Conservation (phyloP, 2,888 invertebrate species). For the Helleia helle region DNA sequence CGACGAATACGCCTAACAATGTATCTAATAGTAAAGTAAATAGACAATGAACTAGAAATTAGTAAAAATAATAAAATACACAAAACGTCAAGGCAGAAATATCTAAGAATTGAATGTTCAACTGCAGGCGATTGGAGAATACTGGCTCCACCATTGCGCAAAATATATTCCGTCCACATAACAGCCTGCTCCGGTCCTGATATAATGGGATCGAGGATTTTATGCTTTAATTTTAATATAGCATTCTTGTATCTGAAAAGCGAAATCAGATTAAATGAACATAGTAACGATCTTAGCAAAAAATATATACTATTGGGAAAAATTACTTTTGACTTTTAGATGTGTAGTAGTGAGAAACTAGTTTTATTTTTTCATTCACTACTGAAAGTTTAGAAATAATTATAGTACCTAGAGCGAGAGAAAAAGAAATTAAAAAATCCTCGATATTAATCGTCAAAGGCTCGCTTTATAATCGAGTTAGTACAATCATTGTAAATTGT, state of each 20-base stretch:
- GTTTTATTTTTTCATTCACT: no score
- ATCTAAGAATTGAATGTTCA: conserved; percentile 44
- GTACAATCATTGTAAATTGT: no score
- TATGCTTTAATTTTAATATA: conserved; percentile 35
- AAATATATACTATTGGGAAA: no score
- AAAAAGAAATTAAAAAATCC: no score
- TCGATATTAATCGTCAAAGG: no score
- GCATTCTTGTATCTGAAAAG: conserved; percentile 49
- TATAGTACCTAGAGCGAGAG: no score
- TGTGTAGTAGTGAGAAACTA: no score
- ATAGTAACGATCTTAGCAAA: no score
- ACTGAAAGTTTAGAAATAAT: no score
- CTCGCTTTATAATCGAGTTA: no score
- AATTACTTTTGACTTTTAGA: no score
- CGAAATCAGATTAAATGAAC: no score
- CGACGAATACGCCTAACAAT: conserved; percentile 30
- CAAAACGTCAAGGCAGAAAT: conserved; percentile 50
- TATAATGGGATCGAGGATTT: conserved; percentile 37
- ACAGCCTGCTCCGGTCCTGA: conserved; percentile 63
- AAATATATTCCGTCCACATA: conserved; percentile 71
- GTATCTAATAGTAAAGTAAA: conserved; percentile 28
- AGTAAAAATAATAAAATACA: conserved; percentile 25
- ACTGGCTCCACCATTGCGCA: conserved; percentile 54
- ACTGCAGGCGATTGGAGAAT: conserved; percentile 55
- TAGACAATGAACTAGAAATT: conserved; percentile 24